Base-by-base conservation (phyloP, 2,113 vertebrate species). In the Ramphastos sulfuratus region DNA sequence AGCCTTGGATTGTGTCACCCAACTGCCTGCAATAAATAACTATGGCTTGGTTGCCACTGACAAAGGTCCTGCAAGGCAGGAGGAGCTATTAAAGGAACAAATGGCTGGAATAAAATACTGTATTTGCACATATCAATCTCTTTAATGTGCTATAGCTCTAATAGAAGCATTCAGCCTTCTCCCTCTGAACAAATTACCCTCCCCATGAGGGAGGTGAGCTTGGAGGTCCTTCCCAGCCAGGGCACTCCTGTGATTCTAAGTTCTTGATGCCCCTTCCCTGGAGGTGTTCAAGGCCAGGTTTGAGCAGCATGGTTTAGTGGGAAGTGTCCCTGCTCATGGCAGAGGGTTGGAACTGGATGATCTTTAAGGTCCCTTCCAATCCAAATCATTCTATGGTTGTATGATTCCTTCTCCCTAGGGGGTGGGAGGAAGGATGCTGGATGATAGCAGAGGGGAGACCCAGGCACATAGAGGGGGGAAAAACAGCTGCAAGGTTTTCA, bases 21-120 rank as follows among this genome's bases (percentile, higher is more conserved):
- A 63, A 59, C 73, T 0, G 5, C 70, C 89, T 9, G 6, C 37
- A 78, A 92, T 83, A 90, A 92, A 95, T 77, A 87, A 85, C 30
- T 91, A 55, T 30, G 92, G 91, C 90, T 94, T 71, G 85, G 50
- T 85, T 89, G 77, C 8, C 0, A 69, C 85, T 90, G 91, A 96
- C 95, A 96, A 94, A 94, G 84, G 92, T 96, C 96, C 96, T 94
- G 96, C 90, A 95, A 96, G 75, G 95, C 93, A 85, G 94, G 92
- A 91, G 91, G 96, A 95, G 95, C 97, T 95, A 97, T 97, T 97
- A 96, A 60, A 86, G 48, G 82, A 95, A 97, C 23, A 92, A 96
- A 96, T 90, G 94, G 96, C 81, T 54, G 85, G 96, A 96, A 97
- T 97, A 91, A 98, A 97, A 97, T 97, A 97, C 96, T 97, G 96